Evolutionary conservation across 2,888 invertebrate species (phyloP).

Genomic region (Heteropelma amictum): DNA sequence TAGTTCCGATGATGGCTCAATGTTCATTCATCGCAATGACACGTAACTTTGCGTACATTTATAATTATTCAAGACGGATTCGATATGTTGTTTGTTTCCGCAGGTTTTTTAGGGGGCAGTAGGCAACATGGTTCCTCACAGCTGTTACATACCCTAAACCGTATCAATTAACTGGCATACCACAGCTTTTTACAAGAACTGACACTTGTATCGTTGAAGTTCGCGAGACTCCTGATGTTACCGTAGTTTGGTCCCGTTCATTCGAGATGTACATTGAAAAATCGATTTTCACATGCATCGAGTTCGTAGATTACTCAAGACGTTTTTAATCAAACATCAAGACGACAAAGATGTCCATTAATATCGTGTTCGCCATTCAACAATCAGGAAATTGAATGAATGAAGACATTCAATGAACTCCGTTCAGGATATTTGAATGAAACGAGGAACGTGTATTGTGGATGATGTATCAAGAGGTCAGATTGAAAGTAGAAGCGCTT

Average conservation of each 20-base stretch:
- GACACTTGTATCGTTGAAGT: no score
- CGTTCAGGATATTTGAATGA: conserved; percentile 12
- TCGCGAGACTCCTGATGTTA: no score
- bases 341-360: background rate
- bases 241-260: no score
- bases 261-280: no score
- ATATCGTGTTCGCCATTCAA: background rate
- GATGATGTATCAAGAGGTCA: conserved; percentile 27
- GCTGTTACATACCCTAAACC: background rate
- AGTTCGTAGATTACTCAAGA: no score
- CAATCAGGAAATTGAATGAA: conserved; percentile 32
- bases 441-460: conserved; percentile 16
- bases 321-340: background rate
- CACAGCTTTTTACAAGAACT: no score
- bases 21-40: background rate
- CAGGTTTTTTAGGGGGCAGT: background rate
- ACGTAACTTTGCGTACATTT: background rate
- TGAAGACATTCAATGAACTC: conserved; percentile 38
- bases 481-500: conserved; percentile 9
- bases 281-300: no score
- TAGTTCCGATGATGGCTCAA: background rate
- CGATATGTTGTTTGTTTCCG: background rate
- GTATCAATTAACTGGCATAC: no score
- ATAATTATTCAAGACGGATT: conserved; percentile 18
- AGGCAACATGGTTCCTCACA: conserved; percentile 15